phyloP scores from a whole-genome alignment of 2,797 vertebrate genomes.

The Enteromius paludinosus region DNA sequence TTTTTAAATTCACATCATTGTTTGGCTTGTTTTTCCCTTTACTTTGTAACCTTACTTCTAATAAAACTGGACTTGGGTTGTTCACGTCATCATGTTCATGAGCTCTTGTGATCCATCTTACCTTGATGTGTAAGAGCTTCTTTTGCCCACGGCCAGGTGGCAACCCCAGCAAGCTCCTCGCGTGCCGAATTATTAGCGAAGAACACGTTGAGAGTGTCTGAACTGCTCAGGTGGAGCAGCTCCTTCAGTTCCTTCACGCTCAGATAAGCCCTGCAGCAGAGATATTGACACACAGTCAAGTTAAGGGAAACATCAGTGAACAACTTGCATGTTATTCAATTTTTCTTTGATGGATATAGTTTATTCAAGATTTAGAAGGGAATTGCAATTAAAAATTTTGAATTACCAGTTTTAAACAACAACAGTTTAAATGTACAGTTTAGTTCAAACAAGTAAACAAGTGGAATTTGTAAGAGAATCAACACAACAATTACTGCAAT shows the following conservation, averaged over 20 bases:
- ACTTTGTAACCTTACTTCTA: not conserved
- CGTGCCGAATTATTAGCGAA: conserved; percentile 91
- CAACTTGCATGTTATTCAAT: not conserved
- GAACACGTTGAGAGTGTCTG: conserved; percentile 92
- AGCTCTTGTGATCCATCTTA: conserved; percentile 65
- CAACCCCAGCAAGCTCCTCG: conserved; percentile 92
- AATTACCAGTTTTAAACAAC: not conserved
- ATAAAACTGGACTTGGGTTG: not conserved
- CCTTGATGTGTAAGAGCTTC: conserved; percentile 92
- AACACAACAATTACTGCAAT: not conserved
- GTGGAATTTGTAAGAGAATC: not conserved
- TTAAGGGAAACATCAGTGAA: conserved; percentile 9
- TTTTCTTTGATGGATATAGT: not conserved
- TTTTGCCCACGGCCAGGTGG: conserved; percentile 98
- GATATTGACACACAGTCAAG: conserved; percentile 43
- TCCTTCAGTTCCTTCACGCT: conserved; percentile 96
- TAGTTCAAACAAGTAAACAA: not conserved
- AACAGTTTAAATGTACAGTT: not conserved
- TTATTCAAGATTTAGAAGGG: not conserved
- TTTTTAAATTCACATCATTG: not conserved
- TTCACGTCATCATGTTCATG: not conserved
- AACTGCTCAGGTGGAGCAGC: conserved; percentile 85
- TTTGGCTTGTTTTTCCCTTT: not conserved
- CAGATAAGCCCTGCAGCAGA: conserved; percentile 87
- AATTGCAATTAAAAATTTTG: not conserved